phyloP scores from a whole-genome alignment of 1,140 invertebrate species.

The Stegodyphus mimosarum region DNA sequence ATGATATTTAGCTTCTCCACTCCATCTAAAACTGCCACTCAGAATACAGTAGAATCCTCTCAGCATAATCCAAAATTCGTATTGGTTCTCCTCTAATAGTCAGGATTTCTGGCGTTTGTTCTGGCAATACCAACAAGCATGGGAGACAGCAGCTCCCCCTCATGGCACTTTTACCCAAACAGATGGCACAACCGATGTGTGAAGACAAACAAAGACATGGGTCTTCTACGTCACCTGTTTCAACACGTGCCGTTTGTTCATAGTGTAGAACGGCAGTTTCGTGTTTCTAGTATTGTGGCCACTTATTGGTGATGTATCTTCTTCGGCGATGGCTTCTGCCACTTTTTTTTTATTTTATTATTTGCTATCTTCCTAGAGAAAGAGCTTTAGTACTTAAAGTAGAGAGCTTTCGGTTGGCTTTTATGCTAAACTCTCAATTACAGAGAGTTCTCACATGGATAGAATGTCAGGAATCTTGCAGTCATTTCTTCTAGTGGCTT shows the following conservation, averaged over 20 bases:
- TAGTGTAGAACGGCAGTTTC: neutral
- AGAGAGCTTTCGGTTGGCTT: neutral
- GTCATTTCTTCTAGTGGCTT: too few relatives aligned
- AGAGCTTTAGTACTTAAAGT: neutral
- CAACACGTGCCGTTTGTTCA: slow-evolving; percentile 42
- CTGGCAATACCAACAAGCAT: slow-evolving; percentile 22
- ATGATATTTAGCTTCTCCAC: slow-evolving; percentile 12
- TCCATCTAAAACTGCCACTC: slow-evolving; percentile 44
- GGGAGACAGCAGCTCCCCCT: neutral
- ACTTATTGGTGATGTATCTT: slow-evolving; percentile 23
- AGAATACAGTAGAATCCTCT: slow-evolving; percentile 51
- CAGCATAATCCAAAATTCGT: slow-evolving; percentile 44
- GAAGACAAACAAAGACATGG: slow-evolving; percentile 40
- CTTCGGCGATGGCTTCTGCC: neutral
- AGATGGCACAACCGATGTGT: slow-evolving; percentile 38
- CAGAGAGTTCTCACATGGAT: neutral
- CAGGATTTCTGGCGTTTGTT: slow-evolving; percentile 28
- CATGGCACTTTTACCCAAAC: slow-evolving; percentile 1
- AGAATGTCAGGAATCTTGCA: neutral
- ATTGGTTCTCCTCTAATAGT: slow-evolving; percentile 51
- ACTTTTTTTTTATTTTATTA: neutral
- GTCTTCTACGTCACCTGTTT: slow-evolving; percentile 40
- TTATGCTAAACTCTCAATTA: slow-evolving; percentile 4
- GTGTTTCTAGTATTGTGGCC: slow-evolving; percentile 44
- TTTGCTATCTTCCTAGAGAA: neutral